A percentile compares a stretch with the other conserved stretches of the same genome.
Conservation (phyloP, 2,888 invertebrate genomes). For the Acholoe squamosa region DNA sequence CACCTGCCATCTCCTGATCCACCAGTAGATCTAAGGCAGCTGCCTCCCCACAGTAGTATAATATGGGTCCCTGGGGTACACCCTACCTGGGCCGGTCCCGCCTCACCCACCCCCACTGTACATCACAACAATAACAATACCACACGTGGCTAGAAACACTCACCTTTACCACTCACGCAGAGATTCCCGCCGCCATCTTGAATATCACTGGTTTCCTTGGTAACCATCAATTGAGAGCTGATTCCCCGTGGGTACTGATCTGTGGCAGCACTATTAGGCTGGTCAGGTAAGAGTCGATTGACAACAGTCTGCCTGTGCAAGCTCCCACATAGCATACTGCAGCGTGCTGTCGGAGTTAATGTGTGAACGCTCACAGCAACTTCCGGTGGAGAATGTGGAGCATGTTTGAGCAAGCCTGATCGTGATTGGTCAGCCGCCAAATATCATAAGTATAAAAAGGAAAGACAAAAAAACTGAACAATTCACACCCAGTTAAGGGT, state of each 20-base stretch:
- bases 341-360: neutral
- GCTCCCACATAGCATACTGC: neutral
- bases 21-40: too few species aligned
- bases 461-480: too few species aligned
- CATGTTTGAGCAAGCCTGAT: too few species aligned
- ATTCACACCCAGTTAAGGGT: too few species aligned
- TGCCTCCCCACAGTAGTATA: neutral
- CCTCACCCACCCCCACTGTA: neutral
- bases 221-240: neutral
- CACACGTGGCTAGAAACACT: constrained; percentile 16
- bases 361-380: neutral
- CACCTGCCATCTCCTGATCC: too few species aligned
- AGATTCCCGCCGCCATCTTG: neutral
- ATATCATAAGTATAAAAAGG: too few species aligned
- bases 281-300: neutral
- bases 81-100: neutral
- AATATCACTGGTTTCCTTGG: neutral
- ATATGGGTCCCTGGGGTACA: neutral
- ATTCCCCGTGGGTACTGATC: neutral
- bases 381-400: neutral
- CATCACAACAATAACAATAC: neutral
- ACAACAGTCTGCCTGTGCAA: neutral
- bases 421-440: too few species aligned
- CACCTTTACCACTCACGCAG: neutral
- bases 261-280: neutral